A percentile compares a stretch with the other conserved stretches of the same genome.
Evolutionary conservation across 2,888 invertebrate genomes (phyloP).

Genomic region (Esperia sulphurella): DNA sequence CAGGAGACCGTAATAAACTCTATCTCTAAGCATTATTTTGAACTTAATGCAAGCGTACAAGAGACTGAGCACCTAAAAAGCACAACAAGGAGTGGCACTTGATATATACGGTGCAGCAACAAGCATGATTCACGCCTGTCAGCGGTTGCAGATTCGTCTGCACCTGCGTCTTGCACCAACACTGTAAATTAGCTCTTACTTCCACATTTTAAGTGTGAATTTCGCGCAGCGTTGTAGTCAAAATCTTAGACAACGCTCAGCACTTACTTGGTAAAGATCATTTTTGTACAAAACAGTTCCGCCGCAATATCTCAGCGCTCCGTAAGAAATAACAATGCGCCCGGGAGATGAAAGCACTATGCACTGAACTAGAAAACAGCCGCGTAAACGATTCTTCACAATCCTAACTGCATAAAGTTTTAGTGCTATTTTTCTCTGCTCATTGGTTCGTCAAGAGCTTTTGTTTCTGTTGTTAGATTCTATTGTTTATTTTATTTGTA

Average conservation of each 20-base stretch:
- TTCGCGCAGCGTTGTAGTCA: constrained; percentile 24
- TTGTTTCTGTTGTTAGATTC: neutral
- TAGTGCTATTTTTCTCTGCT: constrained; percentile 18
- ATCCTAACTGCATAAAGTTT: constrained; percentile 42
- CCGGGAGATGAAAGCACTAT: constrained; percentile 56
- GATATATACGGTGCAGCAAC: constrained; percentile 67
- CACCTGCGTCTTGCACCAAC: constrained; percentile 52
- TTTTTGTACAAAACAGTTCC: constrained; percentile 47
- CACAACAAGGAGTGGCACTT: constrained; percentile 55
- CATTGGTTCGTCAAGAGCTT: neutral
- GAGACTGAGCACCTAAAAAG: constrained; percentile 36
- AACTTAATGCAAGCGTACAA: too few species aligned
- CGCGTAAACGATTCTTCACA: constrained; percentile 58
- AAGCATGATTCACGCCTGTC: constrained; percentile 62
- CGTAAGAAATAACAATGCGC: constrained; percentile 71
- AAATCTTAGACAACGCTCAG: constrained; percentile 24
- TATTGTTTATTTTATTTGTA: too few species aligned
- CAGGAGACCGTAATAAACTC: too few species aligned
- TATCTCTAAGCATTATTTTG: too few species aligned
- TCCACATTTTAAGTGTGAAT: constrained; percentile 22
- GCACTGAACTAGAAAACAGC: constrained; percentile 56
- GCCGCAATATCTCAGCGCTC: constrained; percentile 69
- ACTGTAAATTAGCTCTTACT: constrained; percentile 28
- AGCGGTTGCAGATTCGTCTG: constrained; percentile 40
- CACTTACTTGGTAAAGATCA: constrained; percentile 43